phyloP scores from a whole-genome alignment of 1,140 invertebrate genomes.

The Drosophila arawakana region DNA sequence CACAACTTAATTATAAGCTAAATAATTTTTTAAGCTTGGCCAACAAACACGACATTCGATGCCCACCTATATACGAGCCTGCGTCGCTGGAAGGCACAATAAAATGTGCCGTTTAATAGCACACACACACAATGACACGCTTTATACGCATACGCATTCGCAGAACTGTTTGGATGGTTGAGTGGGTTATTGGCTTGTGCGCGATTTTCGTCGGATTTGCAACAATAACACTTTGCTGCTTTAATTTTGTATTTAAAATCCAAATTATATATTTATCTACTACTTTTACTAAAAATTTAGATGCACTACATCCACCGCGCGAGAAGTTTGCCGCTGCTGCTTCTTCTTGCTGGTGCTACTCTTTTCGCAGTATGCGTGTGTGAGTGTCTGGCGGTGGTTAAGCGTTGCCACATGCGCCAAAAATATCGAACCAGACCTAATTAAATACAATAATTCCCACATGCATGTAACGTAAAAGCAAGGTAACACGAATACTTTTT shows the following conservation, averaged over 20 bases:
- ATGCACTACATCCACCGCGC: slow-evolving; percentile 59
- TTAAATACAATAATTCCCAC: slow-evolving; percentile 18
- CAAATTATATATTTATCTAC: slow-evolving; percentile 20
- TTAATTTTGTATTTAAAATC: slow-evolving; percentile 18
- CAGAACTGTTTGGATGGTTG: slow-evolving; percentile 40
- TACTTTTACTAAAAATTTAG: slow-evolving; percentile 52
- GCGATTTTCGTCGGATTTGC: slow-evolving; percentile 5
- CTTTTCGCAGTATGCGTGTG: slow-evolving; percentile 68
- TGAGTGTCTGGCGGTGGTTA: slow-evolving; percentile 38
- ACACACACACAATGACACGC: slow-evolving; percentile 21
- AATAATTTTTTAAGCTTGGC: slow-evolving; percentile 15
- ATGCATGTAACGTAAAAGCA: slow-evolving; percentile 22
- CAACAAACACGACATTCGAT: slow-evolving; percentile 38
- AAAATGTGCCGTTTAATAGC: slow-evolving; percentile 57
- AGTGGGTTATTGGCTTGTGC: slow-evolving; percentile 22
- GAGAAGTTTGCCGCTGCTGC: slow-evolving; percentile 75
- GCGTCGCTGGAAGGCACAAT: slow-evolving; percentile 28
- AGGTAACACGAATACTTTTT: neutral
- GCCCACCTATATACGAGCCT: slow-evolving; percentile 20
- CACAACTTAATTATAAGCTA: slow-evolving; percentile 37
- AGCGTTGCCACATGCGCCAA: slow-evolving; percentile 62
- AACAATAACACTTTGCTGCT: slow-evolving; percentile 11
- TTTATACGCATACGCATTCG: slow-evolving; percentile 30
- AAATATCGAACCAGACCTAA: slow-evolving; percentile 41
- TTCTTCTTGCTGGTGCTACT: slow-evolving; percentile 64